A percentile compares a stretch with the other conserved stretches of the same genome.
phyloP scores from a whole-genome alignment of 2,797 vertebrate genomes.

The Ctenochaetus hawaiiensis region DNA sequence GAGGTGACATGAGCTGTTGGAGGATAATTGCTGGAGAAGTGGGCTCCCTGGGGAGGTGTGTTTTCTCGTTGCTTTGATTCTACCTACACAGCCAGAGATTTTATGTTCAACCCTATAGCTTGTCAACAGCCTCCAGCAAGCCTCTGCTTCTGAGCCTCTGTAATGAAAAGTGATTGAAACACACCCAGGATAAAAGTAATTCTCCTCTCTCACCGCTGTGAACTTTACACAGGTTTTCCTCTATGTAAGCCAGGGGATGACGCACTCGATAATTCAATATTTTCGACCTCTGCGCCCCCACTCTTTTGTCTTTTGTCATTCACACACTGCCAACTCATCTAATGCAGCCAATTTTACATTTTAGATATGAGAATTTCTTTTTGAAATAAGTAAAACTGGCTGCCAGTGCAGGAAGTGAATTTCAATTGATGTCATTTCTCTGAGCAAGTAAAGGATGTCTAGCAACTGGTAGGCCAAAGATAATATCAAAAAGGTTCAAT shows the following conservation, averaged over 20 bases:
- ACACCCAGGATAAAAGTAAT: slow-evolving; percentile 55
- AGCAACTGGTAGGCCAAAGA: too few species aligned
- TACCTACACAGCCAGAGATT: slow-evolving; percentile 58
- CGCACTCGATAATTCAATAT: slow-evolving; percentile 54
- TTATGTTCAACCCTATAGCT: slow-evolving; percentile 72
- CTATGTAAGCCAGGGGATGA: slow-evolving; percentile 45
- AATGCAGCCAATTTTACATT: background rate
- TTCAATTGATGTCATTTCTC: background rate
- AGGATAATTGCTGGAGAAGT: slow-evolving; percentile 71
- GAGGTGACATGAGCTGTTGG: slow-evolving; percentile 51
- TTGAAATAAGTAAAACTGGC: background rate
- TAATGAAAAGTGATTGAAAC: slow-evolving; percentile 73
- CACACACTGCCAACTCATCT: slow-evolving; percentile 23
- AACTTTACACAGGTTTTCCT: slow-evolving; percentile 61
- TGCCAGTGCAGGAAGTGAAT: background rate
- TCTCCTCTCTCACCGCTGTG: slow-evolving; percentile 46
- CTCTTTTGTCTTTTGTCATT: slow-evolving; percentile 6
- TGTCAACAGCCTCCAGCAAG: slow-evolving; percentile 71
- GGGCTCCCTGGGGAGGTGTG: slow-evolving; percentile 56
- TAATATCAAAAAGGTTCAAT: background rate
- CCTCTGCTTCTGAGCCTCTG: slow-evolving; percentile 51
- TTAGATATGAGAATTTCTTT: background rate
- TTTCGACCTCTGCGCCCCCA: slow-evolving; percentile 4
- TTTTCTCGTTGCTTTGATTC: slow-evolving; percentile 69
- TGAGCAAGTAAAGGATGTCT: too few species aligned